Conservation (phyloP, 2,113 vertebrate species). For the Lagopus muta region DNA sequence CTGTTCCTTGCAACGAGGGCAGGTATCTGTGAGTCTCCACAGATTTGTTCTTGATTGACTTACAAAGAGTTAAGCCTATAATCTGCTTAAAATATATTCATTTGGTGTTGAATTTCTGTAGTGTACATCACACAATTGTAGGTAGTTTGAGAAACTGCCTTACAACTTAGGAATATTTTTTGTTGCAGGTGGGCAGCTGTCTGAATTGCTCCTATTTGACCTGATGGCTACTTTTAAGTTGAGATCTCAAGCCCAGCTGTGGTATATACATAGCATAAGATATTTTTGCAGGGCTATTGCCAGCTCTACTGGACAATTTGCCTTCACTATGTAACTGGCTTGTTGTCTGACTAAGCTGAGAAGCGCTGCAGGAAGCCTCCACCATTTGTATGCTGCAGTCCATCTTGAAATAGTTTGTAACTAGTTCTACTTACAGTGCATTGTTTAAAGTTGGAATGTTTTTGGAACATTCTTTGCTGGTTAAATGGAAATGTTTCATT, state of each 20-base stretch:
- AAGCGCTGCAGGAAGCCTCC: neutral
- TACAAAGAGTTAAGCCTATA: neutral
- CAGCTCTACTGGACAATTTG: neutral
- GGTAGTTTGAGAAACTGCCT: neutral
- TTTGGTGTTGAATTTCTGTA: neutral
- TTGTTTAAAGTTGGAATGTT: neutral
- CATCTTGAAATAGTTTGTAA: neutral
- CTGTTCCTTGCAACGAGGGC: neutral
- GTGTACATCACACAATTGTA: neutral
- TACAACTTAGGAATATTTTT: neutral
- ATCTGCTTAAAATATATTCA: neutral
- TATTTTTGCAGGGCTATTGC: neutral
- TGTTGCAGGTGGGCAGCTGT: neutral
- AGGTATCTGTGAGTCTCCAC: neutral
- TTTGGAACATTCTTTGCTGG: neutral
- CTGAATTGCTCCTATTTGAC: neutral
- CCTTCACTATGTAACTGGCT: neutral
- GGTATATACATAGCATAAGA: fast-evolving
- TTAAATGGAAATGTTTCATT: neutral
- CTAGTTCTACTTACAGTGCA: neutral
- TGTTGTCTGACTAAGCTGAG: neutral
- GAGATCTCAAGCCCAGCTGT: neutral
- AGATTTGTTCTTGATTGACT: neutral
- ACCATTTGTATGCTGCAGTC: neutral
- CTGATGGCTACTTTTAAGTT: neutral